Percentiles rank a stretch among this genome's conserved stretches.
These are phyloP conservation scores for Heterohyrax brucei DNA, from an alignment of 2,797 vertebrate species.

Conservation along the genomic window DNA sequence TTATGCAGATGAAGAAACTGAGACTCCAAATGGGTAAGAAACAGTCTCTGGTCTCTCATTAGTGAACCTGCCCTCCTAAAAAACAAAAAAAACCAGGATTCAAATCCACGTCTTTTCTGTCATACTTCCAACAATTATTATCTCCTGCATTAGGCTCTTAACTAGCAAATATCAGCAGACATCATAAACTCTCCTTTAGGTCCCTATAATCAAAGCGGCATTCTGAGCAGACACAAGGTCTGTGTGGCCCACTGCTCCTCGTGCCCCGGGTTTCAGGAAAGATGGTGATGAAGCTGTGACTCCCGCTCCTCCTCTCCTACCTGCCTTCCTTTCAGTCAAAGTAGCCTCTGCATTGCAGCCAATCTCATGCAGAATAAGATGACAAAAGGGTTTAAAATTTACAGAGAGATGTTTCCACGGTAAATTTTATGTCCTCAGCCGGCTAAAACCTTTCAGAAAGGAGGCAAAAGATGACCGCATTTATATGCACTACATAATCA, in stretches of 20 bases:
- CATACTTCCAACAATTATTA: background rate
- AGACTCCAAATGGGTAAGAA: background rate
- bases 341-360: background rate
- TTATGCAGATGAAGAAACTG: background rate
- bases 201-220: constrained; percentile 19
- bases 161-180: background rate
- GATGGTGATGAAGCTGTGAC: background rate
- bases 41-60: background rate
- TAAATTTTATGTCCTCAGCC: constrained; percentile 1
- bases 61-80: background rate
- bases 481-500: constrained; percentile 52
- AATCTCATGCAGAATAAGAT: background rate
- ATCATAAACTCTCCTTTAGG: constrained; percentile 27
- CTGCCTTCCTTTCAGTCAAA: background rate
- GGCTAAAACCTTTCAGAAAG: constrained; percentile 55
- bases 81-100: background rate
- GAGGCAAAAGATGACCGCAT: constrained; percentile 30
- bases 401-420: background rate
- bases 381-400: constrained; percentile 59
- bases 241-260: background rate
- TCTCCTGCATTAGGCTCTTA: background rate
- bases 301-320: background rate
- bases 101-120: background rate
- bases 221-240: constrained; percentile 61
- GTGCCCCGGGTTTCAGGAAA: constrained; percentile 51